Conservation (phyloP, 2,888 invertebrate genomes). For the Zootermopsis nevadensis region DNA sequence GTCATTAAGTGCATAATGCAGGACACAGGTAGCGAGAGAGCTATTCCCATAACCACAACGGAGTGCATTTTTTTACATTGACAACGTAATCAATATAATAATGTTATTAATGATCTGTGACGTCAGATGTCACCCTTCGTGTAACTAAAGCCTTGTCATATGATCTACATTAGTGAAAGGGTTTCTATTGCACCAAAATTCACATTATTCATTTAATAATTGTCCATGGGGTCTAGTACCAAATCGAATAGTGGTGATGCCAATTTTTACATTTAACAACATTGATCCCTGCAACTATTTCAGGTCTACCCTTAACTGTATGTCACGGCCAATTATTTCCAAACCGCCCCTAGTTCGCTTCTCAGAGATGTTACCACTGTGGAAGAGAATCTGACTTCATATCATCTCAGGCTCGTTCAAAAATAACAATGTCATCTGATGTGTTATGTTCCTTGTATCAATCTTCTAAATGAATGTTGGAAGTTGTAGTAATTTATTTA, state of each 20-base stretch:
- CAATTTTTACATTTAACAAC: not conserved
- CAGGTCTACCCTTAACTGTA: not conserved
- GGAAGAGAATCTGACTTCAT: too few species aligned
- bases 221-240: not conserved
- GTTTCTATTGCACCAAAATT: conserved; percentile 25
- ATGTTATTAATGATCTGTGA: conserved; percentile 23
- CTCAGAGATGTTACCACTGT: too few species aligned
- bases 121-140: conserved; percentile 25
- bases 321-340: conserved; percentile 18
- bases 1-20: not conserved
- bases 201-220: conserved; percentile 27
- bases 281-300: not conserved
- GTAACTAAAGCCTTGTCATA: conserved; percentile 26
- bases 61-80: not conserved
- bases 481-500: too few species aligned
- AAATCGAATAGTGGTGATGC: conserved; percentile 13
- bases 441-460: too few species aligned
- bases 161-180: conserved; percentile 28
- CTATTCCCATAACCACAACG: not conserved
- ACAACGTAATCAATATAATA: conserved; percentile 26
- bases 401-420: too few species aligned
- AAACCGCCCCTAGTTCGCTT: not conserved
- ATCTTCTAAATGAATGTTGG: too few species aligned
- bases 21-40: not conserved
- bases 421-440: too few species aligned